A percentile compares a stretch with the other conserved stretches of the same genome.
phyloP scores from a whole-genome alignment of 1,140 invertebrate genomes.

The Drosophila tani region DNA sequence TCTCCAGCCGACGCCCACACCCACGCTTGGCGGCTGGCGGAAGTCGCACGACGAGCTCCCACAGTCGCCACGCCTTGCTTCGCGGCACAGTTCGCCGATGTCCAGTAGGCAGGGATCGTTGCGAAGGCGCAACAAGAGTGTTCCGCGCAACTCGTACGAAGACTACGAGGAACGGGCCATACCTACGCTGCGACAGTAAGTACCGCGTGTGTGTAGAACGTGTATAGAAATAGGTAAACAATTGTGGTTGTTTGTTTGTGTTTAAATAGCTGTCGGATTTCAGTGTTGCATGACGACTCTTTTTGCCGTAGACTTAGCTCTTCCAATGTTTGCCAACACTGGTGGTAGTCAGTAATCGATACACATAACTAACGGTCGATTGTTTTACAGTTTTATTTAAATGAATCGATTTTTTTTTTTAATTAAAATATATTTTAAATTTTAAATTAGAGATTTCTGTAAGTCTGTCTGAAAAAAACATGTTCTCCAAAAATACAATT shows the following conservation, averaged over 20 bases:
- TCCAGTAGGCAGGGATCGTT: slow-evolving; percentile 87
- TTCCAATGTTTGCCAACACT: slow-evolving; percentile 22
- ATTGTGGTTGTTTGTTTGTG: slow-evolving; percentile 20
- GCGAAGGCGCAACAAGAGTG: slow-evolving; percentile 90
- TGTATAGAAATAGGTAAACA: slow-evolving; percentile 24
- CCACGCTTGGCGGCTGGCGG: slow-evolving; percentile 30
- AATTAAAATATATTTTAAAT: too few relatives aligned
- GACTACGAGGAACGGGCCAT: slow-evolving; percentile 94
- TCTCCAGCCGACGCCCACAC: slow-evolving; percentile 47
- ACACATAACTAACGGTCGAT: slow-evolving; percentile 42
- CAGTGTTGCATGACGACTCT: slow-evolving; percentile 35
- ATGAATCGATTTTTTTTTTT: too few relatives aligned
- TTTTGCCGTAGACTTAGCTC: slow-evolving; percentile 23
- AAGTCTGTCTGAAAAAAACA: neutral
- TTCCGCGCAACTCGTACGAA: slow-evolving; percentile 91
- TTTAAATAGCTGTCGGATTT: slow-evolving; percentile 29
- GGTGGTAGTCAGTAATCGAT: neutral
- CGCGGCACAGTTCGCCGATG: slow-evolving; percentile 80
- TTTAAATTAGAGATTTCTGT: neutral
- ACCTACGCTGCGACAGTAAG: slow-evolving; percentile 92
- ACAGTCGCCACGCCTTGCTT: slow-evolving; percentile 78
- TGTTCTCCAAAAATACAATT: too few relatives aligned
- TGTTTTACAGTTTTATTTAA: slow-evolving; percentile 27
- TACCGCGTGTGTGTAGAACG: slow-evolving; percentile 39
- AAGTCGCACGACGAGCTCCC: slow-evolving; percentile 83